A percentile compares a stretch with the other conserved stretches of the same genome.
phyloP scores from a whole-genome alignment of 2,888 invertebrate genomes.

The Sceliomorpha sp. region DNA sequence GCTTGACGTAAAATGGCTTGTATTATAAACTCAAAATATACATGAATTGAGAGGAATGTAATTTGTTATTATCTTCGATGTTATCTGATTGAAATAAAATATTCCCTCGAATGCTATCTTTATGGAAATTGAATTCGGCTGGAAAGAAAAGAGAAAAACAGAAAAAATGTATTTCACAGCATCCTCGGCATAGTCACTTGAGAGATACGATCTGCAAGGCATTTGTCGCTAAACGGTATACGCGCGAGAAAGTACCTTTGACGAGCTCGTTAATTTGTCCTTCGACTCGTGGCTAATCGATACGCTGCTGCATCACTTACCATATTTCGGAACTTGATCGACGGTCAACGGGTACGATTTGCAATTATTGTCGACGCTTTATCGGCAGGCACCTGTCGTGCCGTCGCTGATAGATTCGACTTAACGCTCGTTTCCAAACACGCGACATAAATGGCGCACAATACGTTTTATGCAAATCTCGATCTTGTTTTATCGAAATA shows the following conservation, averaged over 20 bases:
- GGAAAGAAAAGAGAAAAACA: slow-evolving; percentile 18
- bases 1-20: too few species aligned
- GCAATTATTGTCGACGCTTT: slow-evolving; percentile 72
- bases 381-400: slow-evolving; percentile 71
- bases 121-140: neutral
- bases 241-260: slow-evolving; percentile 47
- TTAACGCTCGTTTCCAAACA: slow-evolving; percentile 64
- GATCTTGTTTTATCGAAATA: slow-evolving; percentile 9
- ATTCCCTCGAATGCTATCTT: too few species aligned
- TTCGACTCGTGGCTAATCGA: slow-evolving; percentile 55
- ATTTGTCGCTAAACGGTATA: slow-evolving; percentile 32
- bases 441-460: slow-evolving; percentile 55
- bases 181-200: slow-evolving; percentile 14
- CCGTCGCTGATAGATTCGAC: slow-evolving; percentile 68
- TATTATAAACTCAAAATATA: too few species aligned
- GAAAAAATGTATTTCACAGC: slow-evolving; percentile 24
- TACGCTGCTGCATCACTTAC: slow-evolving; percentile 55
- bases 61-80: too few species aligned
- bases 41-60: too few species aligned
- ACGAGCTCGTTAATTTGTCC: slow-evolving; percentile 53
- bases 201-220: slow-evolving; percentile 10
- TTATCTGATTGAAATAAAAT: too few species aligned
- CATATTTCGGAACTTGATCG: slow-evolving; percentile 69
- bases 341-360: slow-evolving; percentile 69
- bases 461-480: slow-evolving; percentile 37